Conservation (phyloP, 2,113 vertebrate genomes). For the Centropristis striata region DNA sequence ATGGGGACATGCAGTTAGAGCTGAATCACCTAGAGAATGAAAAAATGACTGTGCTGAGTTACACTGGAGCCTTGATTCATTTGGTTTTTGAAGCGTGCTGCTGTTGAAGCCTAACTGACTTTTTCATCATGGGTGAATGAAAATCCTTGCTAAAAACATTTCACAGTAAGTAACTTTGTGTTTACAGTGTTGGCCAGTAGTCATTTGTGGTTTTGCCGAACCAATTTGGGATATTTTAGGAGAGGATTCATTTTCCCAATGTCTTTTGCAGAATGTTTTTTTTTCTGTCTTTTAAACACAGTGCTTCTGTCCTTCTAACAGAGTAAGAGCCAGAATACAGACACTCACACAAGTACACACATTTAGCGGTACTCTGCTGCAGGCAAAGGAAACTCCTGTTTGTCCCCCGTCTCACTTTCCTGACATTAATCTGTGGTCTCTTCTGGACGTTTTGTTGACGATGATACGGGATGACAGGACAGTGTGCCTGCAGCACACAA, state of each 20-base stretch:
- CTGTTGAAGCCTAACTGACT: slow-evolving; percentile 2
- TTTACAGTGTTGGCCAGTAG: background rate
- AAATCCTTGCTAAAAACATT: background rate
- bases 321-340: background rate
- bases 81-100: background rate
- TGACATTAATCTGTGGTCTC: slow-evolving; percentile 21
- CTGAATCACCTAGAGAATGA: background rate
- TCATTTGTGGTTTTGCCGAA: background rate
- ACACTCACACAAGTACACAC: background rate
- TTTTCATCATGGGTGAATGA: background rate
- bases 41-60: background rate
- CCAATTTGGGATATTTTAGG: background rate
- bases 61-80: background rate
- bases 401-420: slow-evolving; percentile 4
- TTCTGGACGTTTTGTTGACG: slow-evolving; percentile 16
- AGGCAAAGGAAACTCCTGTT: background rate
- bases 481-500: no score
- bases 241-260: background rate
- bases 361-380: background rate
- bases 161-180: background rate
- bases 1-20: background rate
- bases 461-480: background rate
- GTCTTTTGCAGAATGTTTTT: background rate
- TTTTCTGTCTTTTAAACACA: background rate
- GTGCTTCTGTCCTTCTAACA: background rate